Evolutionary conservation across 1,140 invertebrate species (phyloP), one percentile per base, ranked within the genome.

Genomic region (Argopecten irradians): DNA sequence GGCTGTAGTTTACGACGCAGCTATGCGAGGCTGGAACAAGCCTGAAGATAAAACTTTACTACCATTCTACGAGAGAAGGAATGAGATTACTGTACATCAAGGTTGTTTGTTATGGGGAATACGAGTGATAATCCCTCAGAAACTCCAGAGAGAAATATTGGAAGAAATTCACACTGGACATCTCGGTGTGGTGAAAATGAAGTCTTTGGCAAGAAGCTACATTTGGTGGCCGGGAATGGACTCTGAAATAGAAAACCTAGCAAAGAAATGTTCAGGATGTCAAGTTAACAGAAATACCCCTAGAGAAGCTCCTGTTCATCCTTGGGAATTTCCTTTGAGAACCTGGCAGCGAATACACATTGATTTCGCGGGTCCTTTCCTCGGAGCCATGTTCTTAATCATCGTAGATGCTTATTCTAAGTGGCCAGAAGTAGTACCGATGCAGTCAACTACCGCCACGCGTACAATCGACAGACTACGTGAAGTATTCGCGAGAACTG

Each of bases 221-320:
- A 94, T 96, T 8, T 97, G 96, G 95, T 97, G 96, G 96, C 95
- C 94, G 16, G 92, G 93, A 2, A 94, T 96, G 0, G 95, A 97
- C 89, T 36, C 90, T 33, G 94, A 96, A 11, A 96, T 96, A 46
- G 94, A 95, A 88, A 39, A 90, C 28, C 90, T 92, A 34, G 93
- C 95, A 8, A 95, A 95, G 91, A 34, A 71, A 1, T 97, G 96
- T 90, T 91, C 92, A 28, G 92, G 93, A 28, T 96, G 96, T 91
- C 36, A 83, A 33, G 7, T 14, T 71, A 43, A 55, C 7, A 83
- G 89, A 35, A 85, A 86, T 82, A 83, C 85, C 35, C 90, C 90
- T 46, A 11, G 33, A 43, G 16, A 41, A 71, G 88, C 89, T 46
- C 88, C 91, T 55, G 39, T 92, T 22, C 86, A 91, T 35, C 91